Conservation (phyloP, 2,888 invertebrate genomes). For the Troides helena region DNA sequence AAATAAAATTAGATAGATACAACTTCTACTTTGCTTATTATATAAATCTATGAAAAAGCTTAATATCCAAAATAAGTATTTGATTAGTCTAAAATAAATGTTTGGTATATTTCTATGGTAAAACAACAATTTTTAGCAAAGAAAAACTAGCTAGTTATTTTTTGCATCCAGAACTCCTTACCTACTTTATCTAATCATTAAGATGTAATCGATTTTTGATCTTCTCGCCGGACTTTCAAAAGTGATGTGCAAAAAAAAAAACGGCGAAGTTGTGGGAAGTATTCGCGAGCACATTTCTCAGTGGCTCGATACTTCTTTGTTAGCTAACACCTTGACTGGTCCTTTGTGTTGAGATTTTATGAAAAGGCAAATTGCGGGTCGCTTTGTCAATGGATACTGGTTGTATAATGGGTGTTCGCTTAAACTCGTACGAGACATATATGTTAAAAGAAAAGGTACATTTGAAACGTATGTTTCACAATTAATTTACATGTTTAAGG, state of each 20-base stretch:
- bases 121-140: too few relatives aligned
- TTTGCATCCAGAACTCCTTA: neutral
- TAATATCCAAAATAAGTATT: too few relatives aligned
- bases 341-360: slow-evolving; percentile 51
- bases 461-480: too few relatives aligned
- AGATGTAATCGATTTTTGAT: slow-evolving; percentile 13
- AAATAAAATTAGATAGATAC: too few relatives aligned
- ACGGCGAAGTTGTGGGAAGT: slow-evolving; percentile 51
- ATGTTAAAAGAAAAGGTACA: neutral
- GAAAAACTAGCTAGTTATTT: neutral
- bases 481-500: too few relatives aligned
- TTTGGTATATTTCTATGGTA: too few relatives aligned
- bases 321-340: slow-evolving; percentile 58
- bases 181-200: neutral
- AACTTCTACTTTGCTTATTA: too few relatives aligned
- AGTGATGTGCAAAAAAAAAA: slow-evolving; percentile 33
- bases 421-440: slow-evolving; percentile 21
- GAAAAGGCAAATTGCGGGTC: slow-evolving; percentile 55
- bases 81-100: too few relatives aligned
- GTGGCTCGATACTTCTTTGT: slow-evolving; percentile 53
- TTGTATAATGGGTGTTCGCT: slow-evolving; percentile 47
- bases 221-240: slow-evolving; percentile 25
- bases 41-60: too few relatives aligned
- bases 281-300: slow-evolving; percentile 54
- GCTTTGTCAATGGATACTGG: slow-evolving; percentile 58